Evolutionary conservation across 2,888 invertebrate species (phyloP), one percentile per base, ranked within the genome.

Genomic region (Ornithoptera alexandrae): DNA sequence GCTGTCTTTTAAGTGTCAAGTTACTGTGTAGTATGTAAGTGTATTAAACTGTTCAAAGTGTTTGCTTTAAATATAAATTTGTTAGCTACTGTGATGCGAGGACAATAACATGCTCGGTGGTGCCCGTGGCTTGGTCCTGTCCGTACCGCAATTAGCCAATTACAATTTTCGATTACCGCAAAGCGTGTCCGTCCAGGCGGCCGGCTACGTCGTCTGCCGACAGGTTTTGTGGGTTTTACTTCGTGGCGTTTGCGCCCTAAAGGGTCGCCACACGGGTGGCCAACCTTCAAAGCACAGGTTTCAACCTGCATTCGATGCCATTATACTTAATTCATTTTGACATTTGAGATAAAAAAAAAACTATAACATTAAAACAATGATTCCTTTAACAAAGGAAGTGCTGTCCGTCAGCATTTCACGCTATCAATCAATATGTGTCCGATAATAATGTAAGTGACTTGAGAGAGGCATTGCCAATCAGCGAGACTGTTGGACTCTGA

Each of bases 81-180:
- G 62, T 66, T 62, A 62, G 75, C 71, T 73, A 70, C 75, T 75
- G 77, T 77, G 73, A 75, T 74, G 73, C 74, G 74, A 75, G 72
- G 74, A 76, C 78, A 74, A 74, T 73, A 75, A 80, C 75, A 71
- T 77, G 73, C 73, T 73, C 67, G 69, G 70, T 71, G 68, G 72
- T 72, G 74, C 74, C 73, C 30, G 30, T 30, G 74, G 77, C 74
- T 76, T 76, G 79, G 77, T 79, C 36, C 53, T 70, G 70, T 63
- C 39, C 76, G 71, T 79, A 75, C 75, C 76, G 74, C 80, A 87
- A 88, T 89, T 86, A 87, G 82, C 81, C 81, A 84, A 87, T 85
- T 82, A 85, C 82, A 86, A 87, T 89, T 88, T 89, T 88, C 84
- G 87, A 88, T 88, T 88, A 86, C 81, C 78, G 79, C 77, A 77